Evolutionary conservation across 2,113 vertebrate species (phyloP).

Genomic region (Shinisaurus crocodilurus): DNA sequence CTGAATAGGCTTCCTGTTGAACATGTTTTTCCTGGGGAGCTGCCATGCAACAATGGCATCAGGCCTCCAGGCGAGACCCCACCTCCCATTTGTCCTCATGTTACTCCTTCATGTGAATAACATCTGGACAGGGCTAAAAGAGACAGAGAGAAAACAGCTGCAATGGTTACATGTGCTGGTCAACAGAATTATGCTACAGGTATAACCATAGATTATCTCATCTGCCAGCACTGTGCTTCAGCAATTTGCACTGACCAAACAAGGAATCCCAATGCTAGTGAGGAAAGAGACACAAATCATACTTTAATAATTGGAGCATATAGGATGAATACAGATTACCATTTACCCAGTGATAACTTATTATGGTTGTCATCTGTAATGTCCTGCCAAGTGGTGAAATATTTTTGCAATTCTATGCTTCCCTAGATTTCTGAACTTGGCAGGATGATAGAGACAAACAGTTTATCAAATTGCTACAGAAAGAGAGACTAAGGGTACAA

Average conservation of each 20-base stretch:
- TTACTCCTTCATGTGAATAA: too few species aligned
- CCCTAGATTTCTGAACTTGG: not conserved
- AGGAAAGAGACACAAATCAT: not conserved
- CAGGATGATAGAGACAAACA: not conserved
- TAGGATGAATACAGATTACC: not conserved
- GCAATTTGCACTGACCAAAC: not conserved
- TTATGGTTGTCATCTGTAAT: not conserved
- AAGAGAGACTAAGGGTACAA: not conserved
- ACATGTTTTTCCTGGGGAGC: too few species aligned
- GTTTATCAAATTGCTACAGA: not conserved
- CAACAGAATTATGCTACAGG: not conserved
- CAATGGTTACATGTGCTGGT: too few species aligned
- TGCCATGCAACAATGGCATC: not conserved
- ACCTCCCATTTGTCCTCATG: too few species aligned
- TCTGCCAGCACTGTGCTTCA: not conserved
- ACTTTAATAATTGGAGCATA: not conserved
- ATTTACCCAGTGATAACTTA: not conserved
- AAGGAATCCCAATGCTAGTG: not conserved
- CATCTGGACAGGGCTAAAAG: not conserved
- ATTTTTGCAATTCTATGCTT: not conserved
- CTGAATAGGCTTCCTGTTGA: too few species aligned
- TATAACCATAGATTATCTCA: not conserved
- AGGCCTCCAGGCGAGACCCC: not conserved
- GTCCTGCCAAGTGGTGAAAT: not conserved
- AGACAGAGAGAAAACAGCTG: not conserved